Percentiles rank a stretch among this genome's conserved stretches.
Conservation (phyloP, 1,140 invertebrate genomes). For the Drosophila carrolli region DNA sequence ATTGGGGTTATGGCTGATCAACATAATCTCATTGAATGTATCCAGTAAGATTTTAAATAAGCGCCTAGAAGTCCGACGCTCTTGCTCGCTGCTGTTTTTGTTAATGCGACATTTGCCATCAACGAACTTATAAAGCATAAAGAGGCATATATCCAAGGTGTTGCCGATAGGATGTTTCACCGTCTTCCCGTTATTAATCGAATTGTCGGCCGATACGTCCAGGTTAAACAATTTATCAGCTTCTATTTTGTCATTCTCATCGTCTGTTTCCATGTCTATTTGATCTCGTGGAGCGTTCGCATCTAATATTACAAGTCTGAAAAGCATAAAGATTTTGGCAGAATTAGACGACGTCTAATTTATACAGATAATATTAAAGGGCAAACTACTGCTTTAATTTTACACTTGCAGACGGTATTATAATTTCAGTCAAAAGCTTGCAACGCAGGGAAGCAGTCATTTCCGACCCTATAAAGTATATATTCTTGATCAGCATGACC, state of each 20-base stretch:
- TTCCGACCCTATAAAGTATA: too few species aligned
- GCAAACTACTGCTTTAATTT: too few species aligned
- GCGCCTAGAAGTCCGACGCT: slow-evolving; percentile 33
- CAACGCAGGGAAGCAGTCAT: too few species aligned
- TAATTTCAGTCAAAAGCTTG: too few species aligned
- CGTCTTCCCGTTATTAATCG: slow-evolving; percentile 15
- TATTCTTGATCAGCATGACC: too few species aligned
- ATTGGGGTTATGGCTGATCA: slow-evolving; percentile 90
- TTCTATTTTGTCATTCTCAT: slow-evolving; percentile 81
- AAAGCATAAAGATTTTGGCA: background rate
- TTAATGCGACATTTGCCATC: slow-evolving; percentile 67
- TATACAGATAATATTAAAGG: too few species aligned
- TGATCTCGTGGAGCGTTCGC: slow-evolving; percentile 87
- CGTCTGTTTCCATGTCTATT: slow-evolving; percentile 85
- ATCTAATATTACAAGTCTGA: slow-evolving; percentile 89
- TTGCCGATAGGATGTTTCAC: slow-evolving; percentile 85
- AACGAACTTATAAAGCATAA: slow-evolving; percentile 87
- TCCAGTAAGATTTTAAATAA: slow-evolving; percentile 85
- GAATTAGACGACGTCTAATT: background rate
- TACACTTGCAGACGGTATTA: too few species aligned
- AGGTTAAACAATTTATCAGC: too few species aligned
- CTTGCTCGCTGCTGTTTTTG: slow-evolving; percentile 27
- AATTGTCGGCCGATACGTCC: too few species aligned
- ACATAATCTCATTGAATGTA: slow-evolving; percentile 90
- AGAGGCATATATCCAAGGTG: slow-evolving; percentile 88